These are phyloP conservation scores for Gorsachius magnificus DNA, from an alignment of 2,797 vertebrate species.

Conservation along the genomic window DNA sequence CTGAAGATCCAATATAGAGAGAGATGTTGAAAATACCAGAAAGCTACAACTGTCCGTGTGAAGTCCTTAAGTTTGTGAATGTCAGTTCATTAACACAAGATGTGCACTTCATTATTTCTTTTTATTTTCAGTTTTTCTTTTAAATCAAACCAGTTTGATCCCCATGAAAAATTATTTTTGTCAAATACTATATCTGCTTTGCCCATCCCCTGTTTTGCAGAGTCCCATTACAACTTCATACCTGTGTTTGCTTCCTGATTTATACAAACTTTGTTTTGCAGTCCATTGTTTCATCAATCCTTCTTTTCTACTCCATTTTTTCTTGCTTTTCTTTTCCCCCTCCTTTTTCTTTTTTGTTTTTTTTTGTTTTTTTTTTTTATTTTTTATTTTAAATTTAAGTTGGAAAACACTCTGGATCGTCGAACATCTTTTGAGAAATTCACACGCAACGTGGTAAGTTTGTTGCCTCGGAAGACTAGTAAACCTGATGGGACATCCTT, in stretches of 20 bases:
- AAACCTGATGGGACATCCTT: conserved; percentile 39
- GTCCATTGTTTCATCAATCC: conserved; percentile 63
- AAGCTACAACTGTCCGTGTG: conserved; percentile 34
- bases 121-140: conserved; percentile 63
- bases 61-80: conserved; percentile 55
- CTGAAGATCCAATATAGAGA: conserved; percentile 61
- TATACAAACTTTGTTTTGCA: conserved; percentile 46
- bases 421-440: conserved; percentile 88
- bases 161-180: conserved; percentile 17
- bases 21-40: conserved; percentile 52
- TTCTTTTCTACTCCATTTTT: conserved; percentile 70
- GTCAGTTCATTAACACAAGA: conserved; percentile 44
- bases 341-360: conserved; percentile 31
- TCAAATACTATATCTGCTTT: not conserved
- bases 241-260: conserved; percentile 40
- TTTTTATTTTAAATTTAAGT: conserved; percentile 74
- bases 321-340: conserved; percentile 35
- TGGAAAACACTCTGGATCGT: conserved; percentile 80
- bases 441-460: conserved; percentile 85
- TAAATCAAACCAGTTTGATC: conserved; percentile 29
- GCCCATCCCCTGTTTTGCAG: not conserved
- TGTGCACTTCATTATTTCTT: conserved; percentile 55
- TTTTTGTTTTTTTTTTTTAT: conserved; percentile 13
- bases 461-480: conserved; percentile 59
- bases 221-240: not conserved